Percentiles rank a stretch among this genome's conserved stretches.
phyloP scores from a whole-genome alignment of 1,140 invertebrate genomes.

The Portunus trituberculatus region DNA sequence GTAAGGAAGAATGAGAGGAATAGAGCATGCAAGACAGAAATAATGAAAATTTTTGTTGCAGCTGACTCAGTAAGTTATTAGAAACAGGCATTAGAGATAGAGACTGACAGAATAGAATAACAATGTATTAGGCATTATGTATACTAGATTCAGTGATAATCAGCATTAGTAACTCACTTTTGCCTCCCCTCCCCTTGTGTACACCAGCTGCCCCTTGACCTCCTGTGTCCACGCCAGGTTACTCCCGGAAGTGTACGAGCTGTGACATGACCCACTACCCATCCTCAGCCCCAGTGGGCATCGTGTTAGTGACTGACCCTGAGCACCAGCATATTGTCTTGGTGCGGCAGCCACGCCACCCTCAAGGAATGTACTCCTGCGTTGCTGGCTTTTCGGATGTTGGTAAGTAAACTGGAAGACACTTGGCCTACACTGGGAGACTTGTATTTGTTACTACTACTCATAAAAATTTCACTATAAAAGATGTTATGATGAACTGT shows the following conservation, averaged over 20 bases:
- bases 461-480: neutral
- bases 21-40: too few relatives aligned
- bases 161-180: neutral
- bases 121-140: too few relatives aligned
- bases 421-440: neutral
- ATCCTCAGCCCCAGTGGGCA: conserved; percentile 82
- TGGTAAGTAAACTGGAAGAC: conserved; percentile 79
- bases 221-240: conserved; percentile 80
- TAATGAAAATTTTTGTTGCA: too few relatives aligned
- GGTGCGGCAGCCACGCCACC: conserved; percentile 82
- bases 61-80: too few relatives aligned
- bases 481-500: neutral
- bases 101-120: too few relatives aligned
- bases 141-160: too few relatives aligned
- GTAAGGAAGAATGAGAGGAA: too few relatives aligned
- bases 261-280: conserved; percentile 79
- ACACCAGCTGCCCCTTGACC: neutral
- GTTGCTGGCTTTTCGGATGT: conserved; percentile 84
- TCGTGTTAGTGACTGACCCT: conserved; percentile 82
- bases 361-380: conserved; percentile 83
- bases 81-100: too few relatives aligned
- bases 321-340: conserved; percentile 81
- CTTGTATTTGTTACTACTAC: neutral
- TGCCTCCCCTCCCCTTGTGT: neutral
- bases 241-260: conserved; percentile 79